These are phyloP conservation scores for Pollenia angustigena DNA, from an alignment of 2,888 invertebrate species.

Conservation along the genomic window DNA sequence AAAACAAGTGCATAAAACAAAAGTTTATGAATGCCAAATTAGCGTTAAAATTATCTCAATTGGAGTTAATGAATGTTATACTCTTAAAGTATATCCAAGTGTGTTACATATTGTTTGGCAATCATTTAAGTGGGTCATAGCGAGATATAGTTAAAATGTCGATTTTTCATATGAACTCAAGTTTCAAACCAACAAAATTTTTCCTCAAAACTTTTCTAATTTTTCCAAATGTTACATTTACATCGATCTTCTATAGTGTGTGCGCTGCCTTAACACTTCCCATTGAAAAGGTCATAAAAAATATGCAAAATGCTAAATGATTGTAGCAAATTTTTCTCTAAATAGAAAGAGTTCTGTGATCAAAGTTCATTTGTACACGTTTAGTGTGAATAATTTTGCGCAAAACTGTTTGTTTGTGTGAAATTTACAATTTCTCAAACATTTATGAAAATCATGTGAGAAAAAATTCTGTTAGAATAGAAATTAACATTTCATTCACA, in stretches of 20 bases:
- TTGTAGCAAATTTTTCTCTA: constrained; percentile 50
- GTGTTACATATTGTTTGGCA: too few relatives aligned
- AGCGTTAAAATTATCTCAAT: too few relatives aligned
- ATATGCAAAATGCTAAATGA: constrained; percentile 37
- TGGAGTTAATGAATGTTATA: too few relatives aligned
- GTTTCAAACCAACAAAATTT: too few relatives aligned
- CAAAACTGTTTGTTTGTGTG: constrained; percentile 12
- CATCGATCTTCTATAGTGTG: not conserved
- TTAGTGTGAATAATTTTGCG: constrained; percentile 13
- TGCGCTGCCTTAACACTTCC: not conserved
- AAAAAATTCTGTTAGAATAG: constrained; percentile 41
- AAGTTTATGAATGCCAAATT: not conserved
- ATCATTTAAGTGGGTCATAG: too few relatives aligned
- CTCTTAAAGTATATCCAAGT: too few relatives aligned
- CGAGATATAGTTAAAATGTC: too few relatives aligned
- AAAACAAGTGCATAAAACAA: not conserved
- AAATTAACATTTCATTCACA: constrained; percentile 63
- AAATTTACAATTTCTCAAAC: not conserved
- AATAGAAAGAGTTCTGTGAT: constrained; percentile 24
- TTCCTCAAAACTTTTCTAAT: not conserved
- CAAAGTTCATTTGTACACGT: constrained; percentile 48
- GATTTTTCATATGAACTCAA: too few relatives aligned
- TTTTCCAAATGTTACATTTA: not conserved
- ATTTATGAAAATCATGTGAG: constrained; percentile 54
- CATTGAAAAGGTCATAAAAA: constrained; percentile 27